These are phyloP conservation scores for Clitarchus hookeri DNA, from an alignment of 2,888 invertebrate species.

Conservation along the genomic window DNA sequence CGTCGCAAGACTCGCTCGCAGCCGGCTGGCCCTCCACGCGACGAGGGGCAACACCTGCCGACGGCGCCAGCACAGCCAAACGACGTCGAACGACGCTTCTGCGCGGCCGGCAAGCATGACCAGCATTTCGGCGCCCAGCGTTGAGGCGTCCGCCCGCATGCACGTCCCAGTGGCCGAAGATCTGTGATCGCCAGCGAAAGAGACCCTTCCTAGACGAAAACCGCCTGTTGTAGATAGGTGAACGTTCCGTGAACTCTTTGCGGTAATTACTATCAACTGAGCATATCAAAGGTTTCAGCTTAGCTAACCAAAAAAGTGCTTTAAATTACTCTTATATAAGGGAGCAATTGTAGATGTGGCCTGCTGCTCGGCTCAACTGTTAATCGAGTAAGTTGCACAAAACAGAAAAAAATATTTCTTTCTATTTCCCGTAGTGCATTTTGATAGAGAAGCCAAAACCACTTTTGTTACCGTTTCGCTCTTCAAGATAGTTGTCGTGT, in stretches of 20 bases:
- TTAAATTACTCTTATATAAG: neutral
- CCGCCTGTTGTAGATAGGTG: neutral
- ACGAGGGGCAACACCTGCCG: neutral
- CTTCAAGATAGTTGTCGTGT: too few relatives aligned
- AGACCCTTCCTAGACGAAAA: neutral
- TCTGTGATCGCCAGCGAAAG: slow-evolving; percentile 10
- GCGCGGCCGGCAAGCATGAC: neutral
- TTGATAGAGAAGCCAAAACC: too few relatives aligned
- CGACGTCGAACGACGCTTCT: slow-evolving; percentile 6
- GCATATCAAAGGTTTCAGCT: neutral
- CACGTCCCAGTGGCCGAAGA: neutral
- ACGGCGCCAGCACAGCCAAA: slow-evolving; percentile 11
- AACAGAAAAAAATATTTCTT: neutral
- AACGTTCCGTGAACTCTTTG: neutral
- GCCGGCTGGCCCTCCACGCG: neutral
- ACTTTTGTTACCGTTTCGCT: too few relatives aligned
- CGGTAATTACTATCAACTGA: neutral
- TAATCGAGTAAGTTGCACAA: neutral
- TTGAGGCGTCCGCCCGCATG: neutral
- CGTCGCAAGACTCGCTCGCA: neutral
- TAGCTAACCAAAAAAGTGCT: neutral
- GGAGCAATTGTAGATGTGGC: neutral
- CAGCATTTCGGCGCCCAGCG: neutral
- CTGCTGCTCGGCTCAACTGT: neutral
- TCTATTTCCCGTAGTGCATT: neutral